A percentile compares a stretch with the other conserved stretches of the same genome.
Evolutionary conservation across 1,140 invertebrate genomes (phyloP).

Genomic region (Aphis craccivora): DNA sequence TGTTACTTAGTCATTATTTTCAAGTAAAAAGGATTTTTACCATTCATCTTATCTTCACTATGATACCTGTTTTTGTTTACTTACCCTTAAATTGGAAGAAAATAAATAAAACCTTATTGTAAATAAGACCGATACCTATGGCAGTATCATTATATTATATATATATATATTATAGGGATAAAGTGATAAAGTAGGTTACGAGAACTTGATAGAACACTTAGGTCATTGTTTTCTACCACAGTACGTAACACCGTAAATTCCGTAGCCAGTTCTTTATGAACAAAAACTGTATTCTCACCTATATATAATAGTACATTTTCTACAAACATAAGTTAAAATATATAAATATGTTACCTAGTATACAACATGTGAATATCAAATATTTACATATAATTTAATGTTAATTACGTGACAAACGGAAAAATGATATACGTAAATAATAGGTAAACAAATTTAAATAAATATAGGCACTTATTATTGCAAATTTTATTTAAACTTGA

Average conservation of each 20-base stretch:
- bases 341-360: background rate
- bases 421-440: background rate
- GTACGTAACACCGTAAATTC: background rate
- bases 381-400: background rate
- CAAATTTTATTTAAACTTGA: too few relatives aligned
- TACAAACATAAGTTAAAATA: background rate
- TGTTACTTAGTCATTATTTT: background rate
- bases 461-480: too few relatives aligned
- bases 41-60: constrained; percentile 9
- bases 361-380: background rate
- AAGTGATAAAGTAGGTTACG: background rate
- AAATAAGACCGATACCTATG: background rate
- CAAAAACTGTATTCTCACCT: background rate
- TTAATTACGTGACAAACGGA: background rate
- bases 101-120: constrained; percentile 44
- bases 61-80: constrained; percentile 40
- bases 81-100: constrained; percentile 20
- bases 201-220: background rate
- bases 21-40: background rate
- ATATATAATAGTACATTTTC: background rate
- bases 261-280: background rate
- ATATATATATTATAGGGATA: background rate
- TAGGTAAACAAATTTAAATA: too few relatives aligned
- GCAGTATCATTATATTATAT: background rate
- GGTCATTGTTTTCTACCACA: constrained; percentile 1